Base-by-base conservation (phyloP, 1,140 invertebrate genomes). In the Meloidogyne hapla region DNA sequence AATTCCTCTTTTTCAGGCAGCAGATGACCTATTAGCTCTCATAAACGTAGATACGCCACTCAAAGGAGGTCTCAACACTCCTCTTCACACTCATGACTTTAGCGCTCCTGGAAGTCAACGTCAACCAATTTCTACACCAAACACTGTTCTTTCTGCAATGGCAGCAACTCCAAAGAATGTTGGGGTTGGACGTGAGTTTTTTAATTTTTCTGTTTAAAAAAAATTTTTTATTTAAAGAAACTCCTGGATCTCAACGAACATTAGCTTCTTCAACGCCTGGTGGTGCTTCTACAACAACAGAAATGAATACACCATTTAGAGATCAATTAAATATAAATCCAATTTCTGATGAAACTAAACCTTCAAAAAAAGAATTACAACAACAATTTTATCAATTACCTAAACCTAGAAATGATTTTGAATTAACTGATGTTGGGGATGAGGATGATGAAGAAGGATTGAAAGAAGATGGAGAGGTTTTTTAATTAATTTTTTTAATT, bases 1-100 rank as follows among this genome's bases (percentile, higher is more conserved):
- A 3, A 48, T 21, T 56, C 6, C 8, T n/a, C 4, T 70, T 74
- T 56, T 75, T 26, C 77, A 91, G 91, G 96, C 98, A 89, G 95
- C 96, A 0, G 95, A 98, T 88, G 98, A 98, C 88, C 93, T 99
- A 74, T 96, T 99, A 93, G 96, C 96, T 5, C 88, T 99, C 8
- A 94, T 93, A 0, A 94, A 98, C 87, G 94, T 96, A 0, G 96
- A 99, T 83, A 99, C 96, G 0, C 96, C 96, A 13, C 88, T 99
- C 0, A 98, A 98, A 88, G 89, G 96, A 63, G 96, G 96, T 0
- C 83, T 94, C 4, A 99, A 99, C 87, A 97, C 95, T 1, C 93
- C 94, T 0, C 87, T 98, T 1, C 91, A 93, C 76, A 92, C 96
- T 83, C 91, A 92, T 0, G 94, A 98, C 87, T 96, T 96, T 87